These are phyloP conservation scores for Psix sp. DNA, from an alignment of 1,140 invertebrate genomes.

Conservation along the genomic window DNA sequence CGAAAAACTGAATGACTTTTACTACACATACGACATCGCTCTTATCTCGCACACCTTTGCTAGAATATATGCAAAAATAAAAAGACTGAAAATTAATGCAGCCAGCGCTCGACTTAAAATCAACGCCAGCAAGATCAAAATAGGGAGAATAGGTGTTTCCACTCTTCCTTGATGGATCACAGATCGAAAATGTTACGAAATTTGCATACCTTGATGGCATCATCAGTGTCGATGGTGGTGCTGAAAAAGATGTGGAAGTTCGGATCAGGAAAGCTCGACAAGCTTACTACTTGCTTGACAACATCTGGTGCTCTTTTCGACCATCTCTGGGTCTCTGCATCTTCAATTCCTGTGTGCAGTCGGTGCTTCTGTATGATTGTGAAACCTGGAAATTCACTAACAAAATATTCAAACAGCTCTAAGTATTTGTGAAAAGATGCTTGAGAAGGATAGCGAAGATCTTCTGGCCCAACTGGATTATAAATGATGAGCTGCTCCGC, in stretches of 20 bases:
- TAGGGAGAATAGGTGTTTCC: constrained; percentile 9
- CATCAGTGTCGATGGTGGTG: neutral
- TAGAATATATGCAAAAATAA: constrained; percentile 19
- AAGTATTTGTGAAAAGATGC: too few species aligned
- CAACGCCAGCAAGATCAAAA: constrained; percentile 18
- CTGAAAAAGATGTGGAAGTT: too few species aligned
- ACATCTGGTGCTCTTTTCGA: too few species aligned
- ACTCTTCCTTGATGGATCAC: constrained; percentile 9
- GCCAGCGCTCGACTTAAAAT: constrained; percentile 20
- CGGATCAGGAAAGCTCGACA: too few species aligned
- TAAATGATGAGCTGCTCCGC: too few species aligned
- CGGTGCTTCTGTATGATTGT: too few species aligned
- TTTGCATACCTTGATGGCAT: constrained; percentile 2
- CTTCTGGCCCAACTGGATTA: too few species aligned
- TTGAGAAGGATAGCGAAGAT: too few species aligned
- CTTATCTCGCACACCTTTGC: neutral
- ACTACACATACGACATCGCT: constrained; percentile 7
- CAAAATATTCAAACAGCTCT: too few species aligned
- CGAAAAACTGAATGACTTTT: neutral
- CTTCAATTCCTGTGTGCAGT: too few species aligned
- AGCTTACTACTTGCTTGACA: neutral
- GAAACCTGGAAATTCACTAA: too few species aligned
- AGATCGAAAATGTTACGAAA: neutral
- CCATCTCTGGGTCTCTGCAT: too few species aligned
- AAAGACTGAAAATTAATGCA: constrained; percentile 12